Conservation (phyloP, 2,888 invertebrate genomes). For the Eupithecia exiguata region DNA sequence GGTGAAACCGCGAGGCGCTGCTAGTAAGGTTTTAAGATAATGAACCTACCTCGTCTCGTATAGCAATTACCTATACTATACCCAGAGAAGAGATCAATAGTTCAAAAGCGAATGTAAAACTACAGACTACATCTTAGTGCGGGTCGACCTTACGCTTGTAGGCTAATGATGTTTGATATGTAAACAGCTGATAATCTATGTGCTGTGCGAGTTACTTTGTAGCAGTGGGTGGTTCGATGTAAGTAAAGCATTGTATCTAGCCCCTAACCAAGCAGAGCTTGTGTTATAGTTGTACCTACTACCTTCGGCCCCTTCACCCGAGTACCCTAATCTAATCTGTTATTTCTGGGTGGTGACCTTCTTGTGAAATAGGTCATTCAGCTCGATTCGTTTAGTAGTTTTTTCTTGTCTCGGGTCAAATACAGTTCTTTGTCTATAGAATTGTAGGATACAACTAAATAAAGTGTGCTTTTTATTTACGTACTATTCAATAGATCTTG, state of each 20-base stretch:
- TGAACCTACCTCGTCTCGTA: neutral
- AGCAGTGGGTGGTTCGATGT: neutral
- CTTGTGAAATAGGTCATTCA: too few species aligned
- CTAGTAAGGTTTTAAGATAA: neutral
- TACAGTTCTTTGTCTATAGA: neutral
- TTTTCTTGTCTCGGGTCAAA: neutral
- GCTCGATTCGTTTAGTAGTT: neutral
- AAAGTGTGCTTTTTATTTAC: too few species aligned
- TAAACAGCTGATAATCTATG: constrained; percentile 9
- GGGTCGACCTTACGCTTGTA: neutral
- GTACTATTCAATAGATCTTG: too few species aligned
- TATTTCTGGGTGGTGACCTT: neutral
- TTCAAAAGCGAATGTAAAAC: neutral
- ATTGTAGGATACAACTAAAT: neutral
- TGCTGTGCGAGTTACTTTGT: neutral
- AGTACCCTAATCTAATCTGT: neutral
- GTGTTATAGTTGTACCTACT: too few species aligned
- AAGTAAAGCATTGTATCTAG: neutral
- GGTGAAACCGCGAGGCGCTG: too few species aligned
- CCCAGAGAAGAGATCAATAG: constrained; percentile 1
- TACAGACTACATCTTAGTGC: neutral
- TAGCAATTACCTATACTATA: neutral
- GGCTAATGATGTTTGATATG: constrained; percentile 5
- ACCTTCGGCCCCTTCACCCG: neutral
- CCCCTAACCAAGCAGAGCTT: too few species aligned